A percentile compares a stretch with the other conserved stretches of the same genome.
Conservation (phyloP, 1,140 invertebrate genomes). For the Neotoxoptera formosana region DNA sequence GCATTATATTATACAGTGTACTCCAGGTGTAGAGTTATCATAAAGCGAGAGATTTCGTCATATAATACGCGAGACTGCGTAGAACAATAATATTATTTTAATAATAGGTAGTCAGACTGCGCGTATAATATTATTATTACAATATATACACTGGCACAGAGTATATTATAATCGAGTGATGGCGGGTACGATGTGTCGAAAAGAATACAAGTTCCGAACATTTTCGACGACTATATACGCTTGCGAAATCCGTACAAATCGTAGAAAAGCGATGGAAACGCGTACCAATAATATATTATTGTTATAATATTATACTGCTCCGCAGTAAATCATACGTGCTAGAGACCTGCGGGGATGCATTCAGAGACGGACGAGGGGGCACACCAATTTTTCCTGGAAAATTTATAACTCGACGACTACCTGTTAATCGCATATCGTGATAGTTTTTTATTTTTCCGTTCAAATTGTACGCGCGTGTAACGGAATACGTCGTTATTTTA, state of each 20-base stretch:
- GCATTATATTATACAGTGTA: background rate
- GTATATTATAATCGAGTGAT: background rate
- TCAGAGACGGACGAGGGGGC: background rate
- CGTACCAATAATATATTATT: background rate
- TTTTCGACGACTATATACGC: background rate
- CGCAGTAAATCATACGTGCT: background rate
- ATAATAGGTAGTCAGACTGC: background rate
- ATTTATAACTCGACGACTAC: background rate
- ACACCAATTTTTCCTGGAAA: background rate
- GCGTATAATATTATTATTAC: background rate
- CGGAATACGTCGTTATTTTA: background rate
- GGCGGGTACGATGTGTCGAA: background rate
- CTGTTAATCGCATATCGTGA: background rate
- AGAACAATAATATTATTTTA: background rate
- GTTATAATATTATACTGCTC: background rate
- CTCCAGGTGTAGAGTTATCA: background rate
- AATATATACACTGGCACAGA: background rate
- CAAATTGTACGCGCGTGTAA: background rate
- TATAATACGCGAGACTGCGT: background rate
- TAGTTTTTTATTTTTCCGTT: background rate
- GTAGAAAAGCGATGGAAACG: background rate
- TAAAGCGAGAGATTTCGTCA: slow-evolving; percentile 23
- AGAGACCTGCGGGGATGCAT: background rate
- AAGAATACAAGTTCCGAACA: background rate
- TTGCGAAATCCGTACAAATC: background rate